Evolutionary conservation across 2,113 vertebrate species (phyloP), one percentile per base, ranked within the genome.

Genomic region (Antigone vipio): DNA sequence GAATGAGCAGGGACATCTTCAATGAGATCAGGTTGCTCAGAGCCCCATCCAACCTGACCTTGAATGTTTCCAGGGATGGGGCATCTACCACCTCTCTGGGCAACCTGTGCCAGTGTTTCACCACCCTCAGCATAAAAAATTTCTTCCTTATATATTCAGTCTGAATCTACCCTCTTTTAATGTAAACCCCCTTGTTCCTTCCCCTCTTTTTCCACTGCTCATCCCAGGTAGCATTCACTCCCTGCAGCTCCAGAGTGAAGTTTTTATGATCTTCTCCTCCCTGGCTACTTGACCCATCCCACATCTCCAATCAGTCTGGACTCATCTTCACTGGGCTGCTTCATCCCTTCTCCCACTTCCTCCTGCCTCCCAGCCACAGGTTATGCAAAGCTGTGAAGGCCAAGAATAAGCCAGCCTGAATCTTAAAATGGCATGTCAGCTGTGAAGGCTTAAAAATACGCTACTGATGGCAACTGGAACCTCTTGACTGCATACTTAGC

Each of bases 21-120:
- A 40, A 56, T 40, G 5, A 3, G 12, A 21, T 4, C n/a, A 66
- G n/a, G 15, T 27, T 24, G 29, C 83, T 66, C 60, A 58, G 12
- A 58, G 35, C n/a, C 18, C 52, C 1, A 0, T 49, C 62, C 62
- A 67, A 11, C 15, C 7, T n/a, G 8, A 1, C 27, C 34, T 26
- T 2, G 50, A 22, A 38, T 11, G 8, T 55, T 11, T 47, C 49
- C 40, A 85, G 50, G 34, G 14, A 85, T 56, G 58, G 49, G 40
- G 13, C 34, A 45, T 16, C 27, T 4, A 2, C n/a, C 7, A 50
- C 19, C 30, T 66, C 42, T 66, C 62, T 49, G 52, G 40, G 30
- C 23, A 76, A 50, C 23, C 29, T 30, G 12, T 11, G 12, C 38
- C 38, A 24, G 24, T 2, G 49, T 27, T 12, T 75, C 71, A 42